Base-by-base conservation (phyloP, 2,113 vertebrate species). In the Hystrix cristata region DNA sequence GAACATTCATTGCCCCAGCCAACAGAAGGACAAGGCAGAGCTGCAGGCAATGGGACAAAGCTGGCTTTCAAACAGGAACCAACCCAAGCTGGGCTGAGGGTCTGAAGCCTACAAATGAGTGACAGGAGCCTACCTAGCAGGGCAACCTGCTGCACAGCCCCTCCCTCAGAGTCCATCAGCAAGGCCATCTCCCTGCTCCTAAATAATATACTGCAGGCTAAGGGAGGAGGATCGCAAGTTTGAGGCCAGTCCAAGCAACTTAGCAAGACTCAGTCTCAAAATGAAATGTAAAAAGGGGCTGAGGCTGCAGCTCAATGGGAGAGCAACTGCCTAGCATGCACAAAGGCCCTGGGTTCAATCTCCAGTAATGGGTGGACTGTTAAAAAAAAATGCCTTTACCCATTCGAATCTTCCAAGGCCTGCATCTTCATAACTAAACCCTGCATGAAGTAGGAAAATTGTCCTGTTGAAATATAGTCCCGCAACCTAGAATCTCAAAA, bases 11-110 rank as follows among this genome's bases (percentile, higher is more conserved):
- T 90, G 3, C 43, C 19, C 0, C 11, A 46, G 95, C 31, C 62
- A 92, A 91, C 55, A 7, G 84, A 95, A 96, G 4, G 16, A 57
- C 97, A 95, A 97, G 97, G 96, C 97, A 98, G 97, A 98, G 97
- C n/a, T 27, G 34, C 27, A 59, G 16, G 34, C 8, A 27, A 57
- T 51, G 34, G 18, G 51, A 46, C 34, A 81, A 55, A 38, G 25
- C n/a, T 67, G n/a, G 62, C 16, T 81, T 69, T 72, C 27, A 7
- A 27, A 51, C 25, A 55, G n/a, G 21, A 81, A 53, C 11, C 53
- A 29, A 80, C 6, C 34, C 15, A 55, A 43, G 34, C 34, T n/a
- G 16, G 21, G 25, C 3, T 43, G 48, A 55, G 59, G 27, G n/a
- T 69, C 18, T 18, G 46, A 69, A 46, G 51, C 16, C 25, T 60